Base-by-base conservation (phyloP, 1,140 invertebrate genomes). In the Kradibia gibbosae region DNA sequence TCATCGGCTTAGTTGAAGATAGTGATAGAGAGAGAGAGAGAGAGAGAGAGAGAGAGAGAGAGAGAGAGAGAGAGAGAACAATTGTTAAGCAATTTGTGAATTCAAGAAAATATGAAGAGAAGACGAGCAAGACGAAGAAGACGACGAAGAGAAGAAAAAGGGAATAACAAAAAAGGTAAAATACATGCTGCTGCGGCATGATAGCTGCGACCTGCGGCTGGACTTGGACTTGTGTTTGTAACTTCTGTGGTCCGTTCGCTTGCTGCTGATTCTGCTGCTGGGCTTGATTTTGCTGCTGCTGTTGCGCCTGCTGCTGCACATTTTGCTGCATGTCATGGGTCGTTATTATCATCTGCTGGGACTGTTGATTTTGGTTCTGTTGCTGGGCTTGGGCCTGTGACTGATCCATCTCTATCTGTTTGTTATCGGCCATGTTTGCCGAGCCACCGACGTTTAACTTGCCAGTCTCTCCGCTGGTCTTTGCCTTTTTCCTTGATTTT, bases 141-240 rank as follows among this genome's bases (percentile, higher is more conserved):
- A 79, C 70, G 82, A 72, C 1, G 55, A 82, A 8, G 50, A 53
- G n/a, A 60, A 25, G 65, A 42, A 75, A 31, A 65, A 72, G 36
- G 71, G 42, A 83, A 65, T 78, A 80, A 83, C 77, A 76, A 80
- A 78, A 72, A 82, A 60, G 65, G 65, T 75, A 80, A 82, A 85
- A 83, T 89, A 89, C 91, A 90, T 91, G 90, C 87, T 89, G 89
- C 81, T 93, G 92, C 62, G 93, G 92, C 86, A 94, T 92, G 85
- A 92, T 93, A 50, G 92, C 92, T 76, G 92, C 92, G 85, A 92
- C 92, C 85, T 91, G 90, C 45, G 90, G 88, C 74, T 90, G 91
- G n/a, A 92, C 92, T 84, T 92, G 88, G n/a, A 91, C 88, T 84
- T 92, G 92, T 62, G 86, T 88, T 80, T 87, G 90, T 83, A 90